Evolutionary conservation across 1,140 invertebrate species (phyloP), one percentile per base, ranked within the genome.

Genomic region (Anoplolepis gracilipes): DNA sequence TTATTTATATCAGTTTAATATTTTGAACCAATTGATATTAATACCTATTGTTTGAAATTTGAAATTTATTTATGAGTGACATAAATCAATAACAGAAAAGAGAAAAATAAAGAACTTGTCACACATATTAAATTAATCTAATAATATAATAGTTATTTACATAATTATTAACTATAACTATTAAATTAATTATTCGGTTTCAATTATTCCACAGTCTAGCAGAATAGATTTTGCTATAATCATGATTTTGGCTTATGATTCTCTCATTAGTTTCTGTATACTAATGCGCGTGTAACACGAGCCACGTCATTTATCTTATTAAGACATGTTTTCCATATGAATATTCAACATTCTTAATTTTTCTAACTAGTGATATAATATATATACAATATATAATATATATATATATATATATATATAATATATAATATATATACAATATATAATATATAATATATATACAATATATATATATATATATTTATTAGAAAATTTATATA

Each of bases 341-440:
- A 75, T 72, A 72, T 30, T 72, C 5, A 72, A 72, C 19, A 49
- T 30, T 22, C 4, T 69, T 69, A 69, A 46, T 2, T 25, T 53
- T 53, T 25, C 6, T 10, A 10, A 53, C 1, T 10, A 10, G 25
- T 3, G 2, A 53, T 53, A 5, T 53, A 19, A 46, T 70, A 70
- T 11, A 28, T n/a, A n/a, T n/a, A n/a, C n/a, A n/a, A n/a, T n/a
- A n/a, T n/a, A n/a, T n/a, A n/a, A n/a, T n/a, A n/a, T n/a, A n/a
- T n/a, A n/a, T n/a, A n/a, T n/a, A n/a, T n/a, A n/a, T n/a, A n/a
- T n/a, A n/a, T n/a, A n/a, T n/a, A n/a, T n/a, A n/a, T n/a, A n/a
- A n/a, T n/a, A n/a, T n/a, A n/a, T n/a, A n/a, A n/a, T n/a, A n/a
- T n/a, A n/a, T n/a, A n/a, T n/a, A n/a, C n/a, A n/a, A n/a, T n/a